Evolutionary conservation across 2,797 vertebrate genomes (phyloP), one percentile per base, ranked within the genome.

Genomic region (Pterois miles): DNA sequence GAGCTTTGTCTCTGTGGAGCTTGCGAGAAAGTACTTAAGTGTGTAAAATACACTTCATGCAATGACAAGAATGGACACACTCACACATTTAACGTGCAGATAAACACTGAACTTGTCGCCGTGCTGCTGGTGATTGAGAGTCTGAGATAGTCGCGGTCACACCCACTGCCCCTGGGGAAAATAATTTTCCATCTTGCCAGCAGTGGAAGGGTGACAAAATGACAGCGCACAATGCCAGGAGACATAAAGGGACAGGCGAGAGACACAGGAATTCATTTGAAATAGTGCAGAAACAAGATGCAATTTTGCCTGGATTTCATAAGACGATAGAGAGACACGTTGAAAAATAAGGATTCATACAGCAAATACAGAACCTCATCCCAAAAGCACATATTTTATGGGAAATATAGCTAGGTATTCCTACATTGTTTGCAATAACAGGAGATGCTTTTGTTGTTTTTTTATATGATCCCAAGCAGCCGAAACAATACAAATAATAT

Each of bases 61-160:
- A 33, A 66, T 52, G 76, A 58, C 54, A 54, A 66, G 58, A 86
- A 76, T 73, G 68, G 40, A 43, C 40, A 43, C 40, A 43, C 40
- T 43, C 40, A 43, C 64, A 69, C 53, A 65, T 52, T 78, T 38
- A 71, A 62, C 77, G 78, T 50, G 23, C 43, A 65, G 40, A 86
- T 74, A 69, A 82, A 65, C 65, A 62, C 40, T 18, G 31, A 62
- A 66, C 33, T 54, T 78, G 81, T 43, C 48, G 67, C 71, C 31
- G 54, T 69, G 65, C 80, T 78, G 59, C 62, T 70, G 43, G 65
- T 76, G 74, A 84, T 59, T 34, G 50, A 69, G 34, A 67, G 65
- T 59, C 74, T 65, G 67, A 89, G 89, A 86, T 88, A 86, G 76
- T 23, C 38, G 14, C 77, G 72, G 76, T 89, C 76, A 84, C 86